Evolutionary conservation across 1,140 invertebrate genomes (phyloP), one percentile per base, ranked within the genome.

Genomic region (Sminthurinus signatus): DNA sequence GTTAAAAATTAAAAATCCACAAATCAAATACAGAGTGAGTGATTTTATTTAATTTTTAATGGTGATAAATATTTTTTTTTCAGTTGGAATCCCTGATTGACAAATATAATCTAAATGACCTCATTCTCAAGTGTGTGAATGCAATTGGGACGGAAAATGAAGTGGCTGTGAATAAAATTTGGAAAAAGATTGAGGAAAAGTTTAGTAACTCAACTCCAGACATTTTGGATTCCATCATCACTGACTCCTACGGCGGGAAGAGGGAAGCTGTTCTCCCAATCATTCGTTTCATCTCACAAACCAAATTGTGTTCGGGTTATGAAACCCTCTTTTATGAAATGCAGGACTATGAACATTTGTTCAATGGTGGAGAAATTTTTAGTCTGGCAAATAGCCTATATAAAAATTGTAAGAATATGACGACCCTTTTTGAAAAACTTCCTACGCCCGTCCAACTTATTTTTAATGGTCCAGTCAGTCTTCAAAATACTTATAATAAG

Each of bases 401-500:
- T 5, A 21, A 10, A 3, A 56, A 32, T 27, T 56, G 54, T 27
- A 23, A 21, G 28, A 42, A 39, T 4, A 42, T 10, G 5, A 56
- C 2, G 3, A 36, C 54, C 3, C n/a, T 56, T 10, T 56, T 56
- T 23, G 29, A 36, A 14, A 17, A 23, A 5, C 5, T 56, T 12
- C 54, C 54, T 15, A 19, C 14, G 4, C 54, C 54, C 14, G 54
- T 56, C 31, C 19, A 56, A 28, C 31, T 42, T 12, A 56, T 56
- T n/a, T 56, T 56, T 19, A 36, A 3, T 8, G 12, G 14, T 8
- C 4, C 3, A 2, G 36, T 56, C 29, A 56, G 12, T 28, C 54
- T 56, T 28, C 54, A 56, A 39, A 56, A 56, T 27, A 56, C 54
- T 23, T 56, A 36, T 19, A 56, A 42, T 31, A n/a, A n/a, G n/a